phyloP scores from a whole-genome alignment of 2,888 invertebrate genomes.

The Eupsilia transversa region DNA sequence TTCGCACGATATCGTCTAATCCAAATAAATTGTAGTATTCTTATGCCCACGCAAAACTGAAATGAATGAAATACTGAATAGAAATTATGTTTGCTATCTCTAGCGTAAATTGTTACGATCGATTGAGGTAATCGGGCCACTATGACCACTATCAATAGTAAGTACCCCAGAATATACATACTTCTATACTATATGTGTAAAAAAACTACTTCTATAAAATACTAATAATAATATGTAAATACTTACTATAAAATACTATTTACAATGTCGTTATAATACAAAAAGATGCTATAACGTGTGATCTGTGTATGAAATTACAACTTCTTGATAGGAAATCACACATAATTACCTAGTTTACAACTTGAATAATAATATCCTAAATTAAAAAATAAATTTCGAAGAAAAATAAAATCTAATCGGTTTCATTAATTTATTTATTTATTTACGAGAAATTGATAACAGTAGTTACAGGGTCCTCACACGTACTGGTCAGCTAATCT shows the following conservation, averaged over 20 bases:
- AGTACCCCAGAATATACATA: not conserved
- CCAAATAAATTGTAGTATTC: conserved; percentile 53
- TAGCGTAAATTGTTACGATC: conserved; percentile 30
- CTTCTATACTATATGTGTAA: too few species aligned
- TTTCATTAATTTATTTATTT: not conserved
- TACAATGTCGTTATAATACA: too few species aligned
- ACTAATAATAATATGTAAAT: too few species aligned
- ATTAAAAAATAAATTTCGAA: not conserved
- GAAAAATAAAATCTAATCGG: not conserved
- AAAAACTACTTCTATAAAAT: not conserved
- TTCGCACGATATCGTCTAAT: conserved; percentile 34
- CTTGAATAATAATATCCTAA: not conserved
- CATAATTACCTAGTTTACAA: not conserved
- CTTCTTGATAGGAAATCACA: too few species aligned
- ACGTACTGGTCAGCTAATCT: not conserved
- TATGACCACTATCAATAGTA: conserved; percentile 6
- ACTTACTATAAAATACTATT: too few species aligned
- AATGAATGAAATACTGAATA: conserved; percentile 57
- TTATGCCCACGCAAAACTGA: conserved; percentile 51
- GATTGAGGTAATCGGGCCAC: conserved; percentile 27
- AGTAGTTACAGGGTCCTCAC: not conserved
- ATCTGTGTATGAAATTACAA: too few species aligned
- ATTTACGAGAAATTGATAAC: not conserved
- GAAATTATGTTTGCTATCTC: conserved; percentile 34
- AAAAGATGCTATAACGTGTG: too few species aligned